phyloP scores from a whole-genome alignment of 2,113 vertebrate species.

The Ibidorhyncha struthersii region DNA sequence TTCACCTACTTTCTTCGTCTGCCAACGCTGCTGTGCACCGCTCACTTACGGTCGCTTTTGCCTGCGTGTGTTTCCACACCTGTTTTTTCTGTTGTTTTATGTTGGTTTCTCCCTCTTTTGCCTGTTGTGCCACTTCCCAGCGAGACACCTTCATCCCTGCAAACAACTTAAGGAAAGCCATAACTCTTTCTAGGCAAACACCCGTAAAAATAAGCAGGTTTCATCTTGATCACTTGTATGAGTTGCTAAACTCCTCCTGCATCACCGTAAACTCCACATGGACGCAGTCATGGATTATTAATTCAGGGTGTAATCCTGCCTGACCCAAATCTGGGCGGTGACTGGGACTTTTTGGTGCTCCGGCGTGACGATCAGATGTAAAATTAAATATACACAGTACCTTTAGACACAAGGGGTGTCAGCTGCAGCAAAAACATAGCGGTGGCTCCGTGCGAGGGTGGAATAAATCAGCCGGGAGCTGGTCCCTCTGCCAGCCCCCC shows the following conservation, averaged over 20 bases:
- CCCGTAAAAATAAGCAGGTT: neutral
- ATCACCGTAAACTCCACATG: accelerated
- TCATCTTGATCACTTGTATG: neutral
- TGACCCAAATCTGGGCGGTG: neutral
- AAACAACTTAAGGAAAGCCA: neutral
- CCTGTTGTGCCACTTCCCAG: neutral
- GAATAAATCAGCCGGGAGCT: neutral
- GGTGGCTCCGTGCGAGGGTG: neutral
- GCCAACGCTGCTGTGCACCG: accelerated
- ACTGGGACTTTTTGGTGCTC: neutral
- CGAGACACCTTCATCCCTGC: neutral
- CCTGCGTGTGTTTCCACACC: neutral
- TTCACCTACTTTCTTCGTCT: accelerated
- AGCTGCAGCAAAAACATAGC: neutral
- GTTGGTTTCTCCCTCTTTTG: neutral
- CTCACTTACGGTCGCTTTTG: accelerated
- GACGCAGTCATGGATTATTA: accelerated
- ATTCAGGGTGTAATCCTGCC: neutral
- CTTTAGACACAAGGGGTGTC: neutral
- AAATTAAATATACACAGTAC: neutral
- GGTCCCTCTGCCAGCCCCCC: accelerated
- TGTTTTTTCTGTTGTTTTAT: accelerated
- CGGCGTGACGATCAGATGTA: accelerated
- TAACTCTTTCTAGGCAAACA: neutral
- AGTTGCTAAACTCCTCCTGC: neutral